Evolutionary conservation across 2,113 vertebrate species (phyloP), one percentile per base, ranked within the genome.

Genomic region (Trichechus manatus): DNA sequence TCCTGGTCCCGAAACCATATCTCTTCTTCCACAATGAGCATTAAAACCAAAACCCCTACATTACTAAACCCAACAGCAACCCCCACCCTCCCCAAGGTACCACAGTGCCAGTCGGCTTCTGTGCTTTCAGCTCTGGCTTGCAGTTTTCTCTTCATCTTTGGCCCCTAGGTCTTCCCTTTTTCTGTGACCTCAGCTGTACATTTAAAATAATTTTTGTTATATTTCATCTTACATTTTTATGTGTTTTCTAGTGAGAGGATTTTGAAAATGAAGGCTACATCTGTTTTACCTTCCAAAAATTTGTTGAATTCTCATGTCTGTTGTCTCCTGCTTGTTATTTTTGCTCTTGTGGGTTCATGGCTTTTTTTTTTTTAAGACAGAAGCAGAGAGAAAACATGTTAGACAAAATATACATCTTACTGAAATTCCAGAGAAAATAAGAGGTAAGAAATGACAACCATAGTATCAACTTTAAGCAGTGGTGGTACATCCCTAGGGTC

Each of bases 391-490:
- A 56, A 95, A 93, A 50, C 83, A 56, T 25, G 80, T 64, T 59
- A 91, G 90, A 89, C 83, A 74, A 86, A 93, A 88, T 61, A 89
- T 25, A 13, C 23, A 14, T 19, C 42, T 90, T 82, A n/a, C 1
- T 93, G 68, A 44, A 93, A 91, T 89, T 83, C 39, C 44, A 87
- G 75, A 56, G 68, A 83, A 95, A 68, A 87, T 63, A 81, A 74
- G 56, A 89, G 29, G 80, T 50, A 31, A 91, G 89, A 83, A 96
- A 31, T 50, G 39, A 47, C 23, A 39, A 9, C 15, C 3, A 2
- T 31, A n/a, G 13, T 70, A 3, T 88, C 64, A 56, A 20, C 42
- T 63, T 70, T 47, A 50, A 36, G 61, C 59, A 66, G 44, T 91
- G 84, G 93, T 93, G 53, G 29, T 96, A 56, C 13, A 11, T 56